Evolutionary conservation across 92 coral and sea anemone genomes (phyloP).

Genomic region (Siderastrea radians): DNA sequence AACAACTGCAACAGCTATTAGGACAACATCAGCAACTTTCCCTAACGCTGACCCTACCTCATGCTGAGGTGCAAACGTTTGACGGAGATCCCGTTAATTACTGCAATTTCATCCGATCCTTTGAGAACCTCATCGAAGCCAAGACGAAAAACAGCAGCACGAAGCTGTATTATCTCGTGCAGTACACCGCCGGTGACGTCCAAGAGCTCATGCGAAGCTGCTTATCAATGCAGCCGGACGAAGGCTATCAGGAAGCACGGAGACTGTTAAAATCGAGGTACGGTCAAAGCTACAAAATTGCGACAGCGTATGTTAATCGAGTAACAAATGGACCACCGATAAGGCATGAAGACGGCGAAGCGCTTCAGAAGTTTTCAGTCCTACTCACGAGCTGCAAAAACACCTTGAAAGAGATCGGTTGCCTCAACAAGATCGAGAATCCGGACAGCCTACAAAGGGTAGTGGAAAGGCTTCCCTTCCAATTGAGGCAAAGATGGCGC

Average conservation of each 20-base stretch:
- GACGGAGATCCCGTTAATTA: slow-evolving; percentile 50
- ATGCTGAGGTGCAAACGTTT: slow-evolving; percentile 45
- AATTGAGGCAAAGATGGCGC: slow-evolving; percentile 39
- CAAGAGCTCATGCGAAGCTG: slow-evolving; percentile 65
- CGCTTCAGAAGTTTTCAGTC: slow-evolving; percentile 36
- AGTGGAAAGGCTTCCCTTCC: slow-evolving; percentile 21
- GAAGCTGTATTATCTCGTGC: slow-evolving; percentile 54
- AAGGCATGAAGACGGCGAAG: slow-evolving; percentile 50
- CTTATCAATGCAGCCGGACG: slow-evolving; percentile 34
- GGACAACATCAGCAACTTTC: slow-evolving; percentile 3
- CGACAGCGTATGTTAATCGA: slow-evolving; percentile 43
- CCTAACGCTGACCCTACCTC: slow-evolving; percentile 43
- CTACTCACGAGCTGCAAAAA: slow-evolving; percentile 45
- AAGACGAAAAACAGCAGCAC: slow-evolving; percentile 44
- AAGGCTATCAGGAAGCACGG: slow-evolving; percentile 42
- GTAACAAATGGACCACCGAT: slow-evolving; percentile 44
- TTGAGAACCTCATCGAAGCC: slow-evolving; percentile 50
- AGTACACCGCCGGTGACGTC: slow-evolving; percentile 53
- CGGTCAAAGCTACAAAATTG: slow-evolving; percentile 62
- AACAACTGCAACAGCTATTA: slow-evolving; percentile 26
- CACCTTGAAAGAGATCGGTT: slow-evolving; percentile 48
- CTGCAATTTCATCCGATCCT: slow-evolving; percentile 51
- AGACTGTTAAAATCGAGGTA: slow-evolving; percentile 35
- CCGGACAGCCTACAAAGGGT: slow-evolving; percentile 35
- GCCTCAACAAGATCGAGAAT: slow-evolving; percentile 31